A percentile compares a stretch with the other conserved stretches of the same genome.
phyloP scores from a whole-genome alignment of 2,113 vertebrate genomes.

The Lophochroa leadbeateri region DNA sequence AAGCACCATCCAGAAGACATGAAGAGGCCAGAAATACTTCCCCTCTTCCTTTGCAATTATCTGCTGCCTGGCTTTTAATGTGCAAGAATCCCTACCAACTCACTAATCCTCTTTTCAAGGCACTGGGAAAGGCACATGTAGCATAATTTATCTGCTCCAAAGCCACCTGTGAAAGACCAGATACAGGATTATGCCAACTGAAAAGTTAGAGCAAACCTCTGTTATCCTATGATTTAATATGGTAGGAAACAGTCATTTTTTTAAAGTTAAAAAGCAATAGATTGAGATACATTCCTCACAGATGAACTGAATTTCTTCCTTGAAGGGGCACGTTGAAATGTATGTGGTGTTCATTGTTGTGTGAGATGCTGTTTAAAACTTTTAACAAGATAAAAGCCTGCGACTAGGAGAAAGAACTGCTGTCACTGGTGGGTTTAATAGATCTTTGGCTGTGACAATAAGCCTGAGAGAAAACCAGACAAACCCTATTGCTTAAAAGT shows the following conservation, averaged over 20 bases:
- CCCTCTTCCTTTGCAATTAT: background rate
- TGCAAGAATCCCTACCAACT: rapidly evolving
- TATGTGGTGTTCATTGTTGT: slow-evolving; percentile 19
- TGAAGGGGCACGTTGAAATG: slow-evolving; percentile 1
- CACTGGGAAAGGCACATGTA: background rate
- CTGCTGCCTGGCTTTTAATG: background rate
- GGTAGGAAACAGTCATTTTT: background rate
- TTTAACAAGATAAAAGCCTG: slow-evolving; percentile 33
- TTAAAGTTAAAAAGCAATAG: background rate
- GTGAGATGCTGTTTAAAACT: slow-evolving; percentile 17
- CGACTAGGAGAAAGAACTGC: background rate
- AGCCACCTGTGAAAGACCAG: background rate
- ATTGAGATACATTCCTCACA: background rate
- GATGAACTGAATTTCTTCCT: background rate
- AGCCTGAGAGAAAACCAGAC: background rate
- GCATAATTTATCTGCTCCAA: background rate
- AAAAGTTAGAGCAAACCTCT: background rate
- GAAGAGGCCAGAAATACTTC: background rate
- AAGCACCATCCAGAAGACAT: background rate
- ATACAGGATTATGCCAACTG: background rate
- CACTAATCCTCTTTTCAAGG: background rate
- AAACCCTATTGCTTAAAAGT: background rate
- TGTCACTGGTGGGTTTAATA: slow-evolving; percentile 46
- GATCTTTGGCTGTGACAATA: slow-evolving; percentile 2
- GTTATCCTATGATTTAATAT: background rate